These are phyloP conservation scores for Prunella fulvescens DNA, from an alignment of 2,113 vertebrate species.

Conservation along the genomic window DNA sequence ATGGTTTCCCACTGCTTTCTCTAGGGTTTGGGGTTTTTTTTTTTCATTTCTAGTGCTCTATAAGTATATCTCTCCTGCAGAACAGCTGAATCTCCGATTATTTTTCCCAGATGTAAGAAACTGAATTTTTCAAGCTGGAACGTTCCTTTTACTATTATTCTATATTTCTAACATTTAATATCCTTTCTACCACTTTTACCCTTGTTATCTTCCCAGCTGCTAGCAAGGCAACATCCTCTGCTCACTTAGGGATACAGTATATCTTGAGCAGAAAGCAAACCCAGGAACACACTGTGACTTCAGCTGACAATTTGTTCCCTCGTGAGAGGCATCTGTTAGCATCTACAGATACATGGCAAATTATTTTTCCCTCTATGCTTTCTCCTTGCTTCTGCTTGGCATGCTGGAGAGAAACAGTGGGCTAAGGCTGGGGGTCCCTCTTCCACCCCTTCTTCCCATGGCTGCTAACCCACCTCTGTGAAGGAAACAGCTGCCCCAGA, in stretches of 20 bases:
- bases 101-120: neutral
- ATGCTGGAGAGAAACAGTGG: neutral
- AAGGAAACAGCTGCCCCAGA: neutral
- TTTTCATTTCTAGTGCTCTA: neutral
- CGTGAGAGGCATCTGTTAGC: neutral
- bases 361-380: neutral
- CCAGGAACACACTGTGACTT: neutral
- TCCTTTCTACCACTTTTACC: neutral
- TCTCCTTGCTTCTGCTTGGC: neutral
- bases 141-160: neutral
- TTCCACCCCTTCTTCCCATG: neutral
- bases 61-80: neutral
- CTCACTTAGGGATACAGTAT: neutral
- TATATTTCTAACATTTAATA: neutral
- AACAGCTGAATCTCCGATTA: neutral
- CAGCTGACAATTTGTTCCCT: neutral
- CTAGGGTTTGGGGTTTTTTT: neutral
- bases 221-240: neutral
- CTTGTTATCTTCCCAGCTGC: neutral
- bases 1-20: constrained; percentile 12
- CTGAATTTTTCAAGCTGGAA: neutral
- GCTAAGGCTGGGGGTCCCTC: neutral
- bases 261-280: neutral
- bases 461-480: neutral
- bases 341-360: neutral